These are phyloP conservation scores for Halcyon senegalensis DNA, from an alignment of 2,113 vertebrate species.

Conservation along the genomic window DNA sequence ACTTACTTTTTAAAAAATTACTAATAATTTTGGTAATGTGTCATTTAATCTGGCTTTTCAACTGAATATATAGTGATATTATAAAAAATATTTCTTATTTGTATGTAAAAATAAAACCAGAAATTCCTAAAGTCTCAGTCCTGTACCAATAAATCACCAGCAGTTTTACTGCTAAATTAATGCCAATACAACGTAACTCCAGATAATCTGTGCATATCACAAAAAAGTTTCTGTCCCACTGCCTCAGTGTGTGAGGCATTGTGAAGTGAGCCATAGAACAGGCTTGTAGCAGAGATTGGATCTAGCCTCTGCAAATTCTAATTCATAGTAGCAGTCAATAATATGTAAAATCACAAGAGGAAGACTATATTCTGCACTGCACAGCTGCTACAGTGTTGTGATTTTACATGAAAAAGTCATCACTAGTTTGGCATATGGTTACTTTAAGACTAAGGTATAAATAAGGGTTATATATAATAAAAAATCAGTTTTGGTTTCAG, in stretches of 20 bases:
- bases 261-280: background rate
- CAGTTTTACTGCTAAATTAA: background rate
- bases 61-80: background rate
- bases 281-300: background rate
- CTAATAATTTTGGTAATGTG: background rate
- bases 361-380: background rate
- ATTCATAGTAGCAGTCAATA: background rate
- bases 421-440: background rate
- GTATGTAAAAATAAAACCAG: background rate
- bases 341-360: background rate
- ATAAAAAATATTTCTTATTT: background rate
- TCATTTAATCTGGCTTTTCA: background rate
- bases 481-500: background rate
- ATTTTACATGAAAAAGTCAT: background rate
- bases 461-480: background rate
- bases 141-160: background rate
- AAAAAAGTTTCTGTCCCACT: background rate
- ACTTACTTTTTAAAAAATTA: background rate
- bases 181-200: background rate
- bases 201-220: background rate
- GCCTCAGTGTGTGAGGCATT: background rate
- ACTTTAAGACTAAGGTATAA: background rate
- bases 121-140: background rate
- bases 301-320: background rate
- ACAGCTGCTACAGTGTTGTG: background rate